A percentile compares a stretch with the other conserved stretches of the same genome.
Evolutionary conservation across 2,888 invertebrate genomes (phyloP).

Genomic region (Darwinula stevensoni): DNA sequence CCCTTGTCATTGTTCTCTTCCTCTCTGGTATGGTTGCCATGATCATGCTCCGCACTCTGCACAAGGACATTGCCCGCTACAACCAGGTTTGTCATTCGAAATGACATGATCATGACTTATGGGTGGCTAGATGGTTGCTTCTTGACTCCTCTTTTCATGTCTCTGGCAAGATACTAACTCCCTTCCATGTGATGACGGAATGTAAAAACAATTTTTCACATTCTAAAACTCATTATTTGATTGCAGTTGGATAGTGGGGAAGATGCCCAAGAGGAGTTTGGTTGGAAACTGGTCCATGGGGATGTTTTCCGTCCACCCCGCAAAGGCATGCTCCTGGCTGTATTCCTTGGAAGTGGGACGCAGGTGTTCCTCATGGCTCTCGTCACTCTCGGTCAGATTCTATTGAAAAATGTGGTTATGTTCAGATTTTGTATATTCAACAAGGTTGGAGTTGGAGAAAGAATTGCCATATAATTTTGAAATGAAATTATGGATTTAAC

Average conservation of each 20-base stretch:
- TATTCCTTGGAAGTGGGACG: constrained; percentile 81
- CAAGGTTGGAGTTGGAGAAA: not conserved
- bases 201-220: no score
- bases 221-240: constrained; percentile 5
- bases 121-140: not conserved
- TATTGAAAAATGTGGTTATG: no score
- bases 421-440: not conserved
- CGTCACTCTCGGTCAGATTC: constrained; percentile 50
- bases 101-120: not conserved
- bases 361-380: constrained; percentile 90
- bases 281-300: constrained; percentile 33
- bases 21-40: constrained; percentile 87
- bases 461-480: not conserved
- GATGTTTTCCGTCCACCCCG: constrained; percentile 33
- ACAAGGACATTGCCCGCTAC: constrained; percentile 94
- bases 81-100: constrained; percentile 40
- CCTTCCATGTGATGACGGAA: no score
- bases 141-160: no score
- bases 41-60: constrained; percentile 83
- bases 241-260: constrained; percentile 21
- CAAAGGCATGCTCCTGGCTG: constrained; percentile 81
- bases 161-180: no score
- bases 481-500: constrained; percentile 3
- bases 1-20: constrained; percentile 49
- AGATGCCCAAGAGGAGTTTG: constrained; percentile 49